Conservation (phyloP, 1,140 invertebrate genomes). For the Littorina saxatilis region DNA sequence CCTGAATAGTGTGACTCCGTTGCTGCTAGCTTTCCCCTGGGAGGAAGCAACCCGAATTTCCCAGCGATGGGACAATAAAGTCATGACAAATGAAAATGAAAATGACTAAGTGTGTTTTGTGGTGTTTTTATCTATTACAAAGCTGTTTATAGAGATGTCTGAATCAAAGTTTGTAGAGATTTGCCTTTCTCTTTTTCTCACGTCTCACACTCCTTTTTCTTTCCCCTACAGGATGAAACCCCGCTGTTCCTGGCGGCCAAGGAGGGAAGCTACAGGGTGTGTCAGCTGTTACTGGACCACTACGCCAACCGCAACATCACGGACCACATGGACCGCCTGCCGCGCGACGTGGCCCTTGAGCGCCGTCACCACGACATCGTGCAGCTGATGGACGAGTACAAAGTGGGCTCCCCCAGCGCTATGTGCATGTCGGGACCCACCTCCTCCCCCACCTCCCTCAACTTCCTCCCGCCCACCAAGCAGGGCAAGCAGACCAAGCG, state of each 20-base stretch:
- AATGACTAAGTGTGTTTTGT: background rate
- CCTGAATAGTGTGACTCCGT: no score
- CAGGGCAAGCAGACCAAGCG: constrained; percentile 60
- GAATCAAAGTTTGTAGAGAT: no score
- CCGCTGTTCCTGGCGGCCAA: constrained; percentile 95
- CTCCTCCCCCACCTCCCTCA: constrained; percentile 70
- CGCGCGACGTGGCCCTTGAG: constrained; percentile 93
- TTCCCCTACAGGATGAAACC: constrained; percentile 87
- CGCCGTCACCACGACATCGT: constrained; percentile 96
- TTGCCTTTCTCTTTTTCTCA: no score
- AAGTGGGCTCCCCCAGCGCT: constrained; percentile 61
- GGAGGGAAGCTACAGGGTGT: constrained; percentile 94
- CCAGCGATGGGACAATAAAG: no score
- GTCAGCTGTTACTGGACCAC: constrained; percentile 92
- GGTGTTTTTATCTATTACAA: no score
- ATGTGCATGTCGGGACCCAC: constrained; percentile 57
- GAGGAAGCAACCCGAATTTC: no score
- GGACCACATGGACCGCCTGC: constrained; percentile 97
- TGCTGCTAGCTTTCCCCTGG: no score
- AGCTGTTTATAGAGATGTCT: no score
- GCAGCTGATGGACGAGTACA: constrained; percentile 90
- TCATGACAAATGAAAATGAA: background rate
- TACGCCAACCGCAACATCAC: constrained; percentile 97
- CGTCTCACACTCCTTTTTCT: constrained; percentile 44
- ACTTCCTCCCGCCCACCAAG: constrained; percentile 50